Evolutionary conservation across 2,797 vertebrate species (phyloP), one percentile per base, ranked within the genome.

Genomic region (Malacoraja senta): DNA sequence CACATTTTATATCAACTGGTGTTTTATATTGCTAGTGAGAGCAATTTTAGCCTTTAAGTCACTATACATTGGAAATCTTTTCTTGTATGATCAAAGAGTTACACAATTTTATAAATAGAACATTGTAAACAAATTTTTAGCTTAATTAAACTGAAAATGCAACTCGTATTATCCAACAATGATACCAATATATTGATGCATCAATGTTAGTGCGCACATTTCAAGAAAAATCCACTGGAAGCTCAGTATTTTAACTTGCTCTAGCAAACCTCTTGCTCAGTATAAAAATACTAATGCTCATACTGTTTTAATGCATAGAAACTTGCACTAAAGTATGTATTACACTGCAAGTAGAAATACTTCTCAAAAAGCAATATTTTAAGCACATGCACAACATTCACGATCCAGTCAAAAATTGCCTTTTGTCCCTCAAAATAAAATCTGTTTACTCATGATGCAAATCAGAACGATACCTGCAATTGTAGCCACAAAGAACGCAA

Each of bases 81-180:
- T 71, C 32, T 93, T 93, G n/a, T 72, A 81, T 68, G 72, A 93
- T 96, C 95, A 96, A 96, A 94, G 95, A 35, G 61, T 93, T 93
- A 96, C 95, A 96, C 95, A 95, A 93, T 93, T 96, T 95, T 96
- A 95, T 95, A 96, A 96, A 96, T 94, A 95, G 96, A 96, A 96
- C 96, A 96, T 96, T 96, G 96, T 97, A 96, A 94, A 95, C 96
- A 97, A 96, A 93, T 93, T 94, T 91, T 95, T 94, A 97, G 95
- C 94, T 83, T 68, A 71, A 93, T 94, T 94, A 93, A 94, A 95
- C 72, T 96, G 95, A 95, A 96, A 96, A 96, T 78, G 29, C 94
- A 96, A 96, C 97, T 96, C 93, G 93, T 95, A 94, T 91, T 94
- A 94, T 94, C 95, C 96, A 96, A 95, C 94, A 95, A 94, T 94